Evolutionary conservation across 2,888 invertebrate species (phyloP), one percentile per base, ranked within the genome.

Genomic region (Podabrus alpinus): DNA sequence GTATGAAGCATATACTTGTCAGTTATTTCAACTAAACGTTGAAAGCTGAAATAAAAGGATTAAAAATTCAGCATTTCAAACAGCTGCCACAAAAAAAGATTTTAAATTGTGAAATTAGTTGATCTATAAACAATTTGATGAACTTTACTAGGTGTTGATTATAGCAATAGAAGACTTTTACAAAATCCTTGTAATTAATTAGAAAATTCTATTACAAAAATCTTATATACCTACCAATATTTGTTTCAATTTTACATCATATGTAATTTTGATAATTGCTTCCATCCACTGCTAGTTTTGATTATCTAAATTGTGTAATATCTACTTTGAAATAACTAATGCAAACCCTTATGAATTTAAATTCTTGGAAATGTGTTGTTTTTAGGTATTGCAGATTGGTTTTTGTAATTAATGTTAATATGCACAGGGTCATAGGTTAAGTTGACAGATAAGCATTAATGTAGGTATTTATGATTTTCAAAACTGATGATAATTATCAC

Each of bases 371-470:
- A 70, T 21, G 13, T 61, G n/a, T 70, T 62, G 19, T 25, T 17
- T 62, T 45, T 11, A 59, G 59, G 45, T 72, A 24, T 25, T 59
- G 71, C 15, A 66, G 68, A 66, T 68, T 68, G 29, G 25, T 25
- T 68, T 76, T 74, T 68, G 68, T 76, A 76, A 71, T 72, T 76
- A 73, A 74, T 64, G 69, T 74, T 68, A 68, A 71, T 72, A 67
- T 70, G 68, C 74, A 77, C 77, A 77, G 77, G 77, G 77, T 77
- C 77, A 59, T 74, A 77, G 77, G 72, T 77, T 77, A 74, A 77
- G 76, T 76, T 77, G 66, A 71, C 68, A 71, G 66, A 25, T 24
- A n/a, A 24, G 45, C 45, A 45, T 45, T 45, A 45, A 45, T 45
- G 45, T 45, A 45, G 21, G 15, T 66, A 66, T 66, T 66, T 9